Base-by-base conservation (phyloP, 35 echinoderm and acorn worm genomes). In the Apostichopus japonicus region DNA sequence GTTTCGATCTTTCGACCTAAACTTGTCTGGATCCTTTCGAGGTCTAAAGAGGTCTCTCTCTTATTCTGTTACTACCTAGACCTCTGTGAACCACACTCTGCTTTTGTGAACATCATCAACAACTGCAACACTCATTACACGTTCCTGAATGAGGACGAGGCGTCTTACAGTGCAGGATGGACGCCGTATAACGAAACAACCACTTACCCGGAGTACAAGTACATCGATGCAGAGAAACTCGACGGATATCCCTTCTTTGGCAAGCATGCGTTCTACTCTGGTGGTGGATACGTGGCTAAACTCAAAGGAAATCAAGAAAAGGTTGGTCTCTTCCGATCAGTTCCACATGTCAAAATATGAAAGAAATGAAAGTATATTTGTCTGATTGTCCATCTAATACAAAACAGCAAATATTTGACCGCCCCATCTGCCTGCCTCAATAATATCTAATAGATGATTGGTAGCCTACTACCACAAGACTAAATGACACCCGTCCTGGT, bases 241-340 rank as follows among this genome's bases (percentile, higher is more conserved):
- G 93, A 96, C 23, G 93, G 97, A 24, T 98, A 98, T 52, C 97
- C 97, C 2, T 91, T 94, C 33, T 87, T 94, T 16, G 97, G 94
- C 16, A 92, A 92, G 14, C 97, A 98, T 73, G 88, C 83, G n/a
- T 2, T 98, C 24, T 98, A 98, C 81, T 76, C 23, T 15, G 97
- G 97, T 17, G 97, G 97, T 6, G 97, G 97, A 1, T 98, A 98
- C 87, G 87, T 98, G 6, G 70, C 70, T 14, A 91, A 88, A 13
- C 72, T 98, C 16, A 52, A 80, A n/a, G 83, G 79, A 9, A 86
- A 71, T 55, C 59, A 54, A 56, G 10, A 5, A 6, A 67, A 89
- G 86, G 86, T 89, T 24, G 57, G 57, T 61, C 13, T 61, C 0
- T 10, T 8, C 57, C 57, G 13, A 44, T 44, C 33, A 44, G 33